These are phyloP conservation scores for Dicerorhinus sumatrensis DNA, from an alignment of 2,113 vertebrate species.

Conservation along the genomic window DNA sequence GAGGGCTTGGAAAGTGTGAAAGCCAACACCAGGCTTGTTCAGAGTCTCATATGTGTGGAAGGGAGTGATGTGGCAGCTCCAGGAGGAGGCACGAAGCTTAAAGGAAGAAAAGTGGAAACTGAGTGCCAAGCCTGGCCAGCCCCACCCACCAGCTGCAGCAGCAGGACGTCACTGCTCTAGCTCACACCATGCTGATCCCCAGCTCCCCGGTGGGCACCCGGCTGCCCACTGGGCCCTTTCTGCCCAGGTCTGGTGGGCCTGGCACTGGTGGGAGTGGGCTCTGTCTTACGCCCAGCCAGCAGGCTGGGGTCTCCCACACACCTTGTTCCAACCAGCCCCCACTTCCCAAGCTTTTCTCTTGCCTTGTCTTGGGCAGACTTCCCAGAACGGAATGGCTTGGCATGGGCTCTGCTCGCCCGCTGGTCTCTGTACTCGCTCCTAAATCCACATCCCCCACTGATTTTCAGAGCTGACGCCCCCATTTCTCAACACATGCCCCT, in stretches of 20 bases:
- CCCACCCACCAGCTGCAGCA: not conserved
- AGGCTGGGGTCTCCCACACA: not conserved
- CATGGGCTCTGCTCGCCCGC: not conserved
- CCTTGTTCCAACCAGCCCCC: not conserved
- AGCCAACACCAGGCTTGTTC: not conserved
- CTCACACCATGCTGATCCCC: not conserved
- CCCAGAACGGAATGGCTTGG: not conserved
- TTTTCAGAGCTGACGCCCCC: not conserved
- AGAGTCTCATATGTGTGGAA: not conserved
- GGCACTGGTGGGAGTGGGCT: not conserved
- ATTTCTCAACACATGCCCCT: not conserved
- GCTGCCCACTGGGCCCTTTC: not conserved
- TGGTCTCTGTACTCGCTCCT: not conserved
- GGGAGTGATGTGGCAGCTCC: fast-evolving
- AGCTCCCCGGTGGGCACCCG: not conserved
- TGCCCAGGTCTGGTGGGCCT: not conserved
- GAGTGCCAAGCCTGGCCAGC: no score
- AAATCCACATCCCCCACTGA: not conserved
- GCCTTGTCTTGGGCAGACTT: not conserved
- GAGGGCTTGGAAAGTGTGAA: not conserved
- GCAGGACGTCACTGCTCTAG: fast-evolving
- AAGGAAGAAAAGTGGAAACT: not conserved
- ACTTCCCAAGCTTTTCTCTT: not conserved
- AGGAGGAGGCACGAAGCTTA: not conserved
- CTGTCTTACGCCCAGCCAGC: not conserved